Evolutionary conservation across 1,140 invertebrate genomes (phyloP).

Genomic region (Pseudomyrmex sp.): DNA sequence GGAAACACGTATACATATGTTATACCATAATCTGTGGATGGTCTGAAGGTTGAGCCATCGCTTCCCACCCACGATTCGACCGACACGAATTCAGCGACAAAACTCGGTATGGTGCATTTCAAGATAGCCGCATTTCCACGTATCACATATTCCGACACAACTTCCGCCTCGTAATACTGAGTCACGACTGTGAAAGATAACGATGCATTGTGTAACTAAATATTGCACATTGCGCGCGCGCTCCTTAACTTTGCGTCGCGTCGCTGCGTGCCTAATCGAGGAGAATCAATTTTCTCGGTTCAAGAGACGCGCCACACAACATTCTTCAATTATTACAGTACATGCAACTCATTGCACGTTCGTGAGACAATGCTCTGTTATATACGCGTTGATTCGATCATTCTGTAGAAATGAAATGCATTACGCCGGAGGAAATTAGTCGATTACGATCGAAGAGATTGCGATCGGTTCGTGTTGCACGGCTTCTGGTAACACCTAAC

Average conservation of each 20-base stretch:
- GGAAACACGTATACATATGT: constrained; percentile 10
- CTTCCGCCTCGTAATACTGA: constrained; percentile 95
- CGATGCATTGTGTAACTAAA: constrained; percentile 14
- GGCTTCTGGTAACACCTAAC: neutral
- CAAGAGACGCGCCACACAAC: neutral
- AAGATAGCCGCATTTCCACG: constrained; percentile 96
- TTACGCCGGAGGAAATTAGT: constrained; percentile 20
- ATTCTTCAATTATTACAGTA: constrained; percentile 15
- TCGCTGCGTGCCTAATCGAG: constrained; percentile 37
- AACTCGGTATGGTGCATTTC: constrained; percentile 96
- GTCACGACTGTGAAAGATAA: constrained; percentile 90
- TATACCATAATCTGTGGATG: constrained; percentile 85
- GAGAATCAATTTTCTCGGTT: constrained; percentile 31
- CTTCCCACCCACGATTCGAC: constrained; percentile 95
- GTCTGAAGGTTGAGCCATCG: constrained; percentile 89
- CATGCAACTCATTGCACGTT: neutral
- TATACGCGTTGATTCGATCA: neutral
- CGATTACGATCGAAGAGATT: constrained; percentile 33
- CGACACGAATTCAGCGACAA: constrained; percentile 95
- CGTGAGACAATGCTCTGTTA: constrained; percentile 13
- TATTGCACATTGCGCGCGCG: neutral
- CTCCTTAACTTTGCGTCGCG: neutral
- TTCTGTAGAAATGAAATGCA: constrained; percentile 4
- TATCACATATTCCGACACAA: constrained; percentile 97
- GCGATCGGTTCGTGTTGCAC: neutral